Evolutionary conservation across 2,888 invertebrate genomes (phyloP).

Genomic region (Euzophera pinguis): DNA sequence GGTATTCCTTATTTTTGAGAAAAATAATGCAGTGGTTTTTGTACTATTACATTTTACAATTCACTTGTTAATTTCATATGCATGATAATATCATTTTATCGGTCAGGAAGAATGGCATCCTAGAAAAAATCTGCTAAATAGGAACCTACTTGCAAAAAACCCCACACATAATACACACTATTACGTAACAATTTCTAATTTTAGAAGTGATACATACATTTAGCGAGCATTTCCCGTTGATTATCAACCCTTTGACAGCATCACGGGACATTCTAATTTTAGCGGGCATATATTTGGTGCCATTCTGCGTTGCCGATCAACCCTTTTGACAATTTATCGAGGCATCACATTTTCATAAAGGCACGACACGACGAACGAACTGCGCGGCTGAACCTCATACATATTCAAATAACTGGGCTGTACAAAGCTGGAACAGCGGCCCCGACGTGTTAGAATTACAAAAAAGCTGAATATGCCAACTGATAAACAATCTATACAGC

Average conservation of each 20-base stretch:
- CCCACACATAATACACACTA: too few species aligned
- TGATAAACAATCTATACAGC: constrained; percentile 29
- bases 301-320: constrained; percentile 69
- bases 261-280: constrained; percentile 43
- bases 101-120: too few species aligned
- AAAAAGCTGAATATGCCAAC: constrained; percentile 35
- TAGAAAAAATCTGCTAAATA: too few species aligned
- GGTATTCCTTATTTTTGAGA: too few species aligned
- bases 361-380: constrained; percentile 53
- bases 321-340: constrained; percentile 78
- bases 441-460: constrained; percentile 57
- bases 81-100: too few species aligned
- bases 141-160: too few species aligned
- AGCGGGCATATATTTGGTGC: constrained; percentile 54
- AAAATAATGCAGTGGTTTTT: too few species aligned
- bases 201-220: too few species aligned
- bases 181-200: too few species aligned
- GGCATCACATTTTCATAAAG: constrained; percentile 74
- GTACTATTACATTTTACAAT: too few species aligned
- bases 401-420: constrained; percentile 69
- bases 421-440: constrained; percentile 69
- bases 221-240: too few species aligned
- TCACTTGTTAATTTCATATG: too few species aligned
- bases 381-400: constrained; percentile 60
- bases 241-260: constrained; percentile 14